phyloP scores from a whole-genome alignment of 2,888 invertebrate species.

The Unio delphinus region DNA sequence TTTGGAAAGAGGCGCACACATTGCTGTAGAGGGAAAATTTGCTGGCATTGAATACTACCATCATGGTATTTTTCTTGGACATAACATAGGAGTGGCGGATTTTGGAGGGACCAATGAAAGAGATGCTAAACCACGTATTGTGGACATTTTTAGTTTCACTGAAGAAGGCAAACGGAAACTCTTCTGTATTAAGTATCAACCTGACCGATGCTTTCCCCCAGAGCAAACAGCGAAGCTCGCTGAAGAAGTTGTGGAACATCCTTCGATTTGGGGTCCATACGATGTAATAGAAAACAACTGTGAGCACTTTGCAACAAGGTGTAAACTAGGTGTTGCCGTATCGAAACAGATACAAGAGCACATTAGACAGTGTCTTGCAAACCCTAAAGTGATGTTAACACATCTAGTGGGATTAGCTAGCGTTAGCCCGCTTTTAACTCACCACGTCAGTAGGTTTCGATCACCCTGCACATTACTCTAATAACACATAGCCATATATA shows the following conservation, averaged over 20 bases:
- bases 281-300: background rate
- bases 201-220: constrained; percentile 6
- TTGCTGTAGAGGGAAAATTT: constrained; percentile 17
- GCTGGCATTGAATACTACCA: constrained; percentile 15
- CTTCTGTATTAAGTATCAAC: constrained; percentile 11
- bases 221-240: background rate
- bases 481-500: too few species aligned
- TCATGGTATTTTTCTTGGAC: constrained; percentile 24
- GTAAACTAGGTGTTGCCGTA: too few species aligned
- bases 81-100: constrained; percentile 16
- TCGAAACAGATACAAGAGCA: too few species aligned
- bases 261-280: background rate
- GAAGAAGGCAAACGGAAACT: constrained; percentile 10
- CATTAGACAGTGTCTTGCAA: too few species aligned
- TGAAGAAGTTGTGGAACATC: background rate
- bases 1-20: constrained; percentile 16
- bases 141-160: constrained; percentile 10
- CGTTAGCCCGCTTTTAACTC: too few species aligned
- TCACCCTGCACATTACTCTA: too few species aligned
- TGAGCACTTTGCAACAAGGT: too few species aligned
- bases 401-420: too few species aligned
- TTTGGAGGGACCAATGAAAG: constrained; percentile 11
- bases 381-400: too few species aligned
- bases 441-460: too few species aligned
- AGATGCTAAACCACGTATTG: constrained; percentile 5